Percentiles rank a stretch among this genome's conserved stretches.
phyloP scores from a whole-genome alignment of 2,113 vertebrate genomes.

The Cebus imitator region DNA sequence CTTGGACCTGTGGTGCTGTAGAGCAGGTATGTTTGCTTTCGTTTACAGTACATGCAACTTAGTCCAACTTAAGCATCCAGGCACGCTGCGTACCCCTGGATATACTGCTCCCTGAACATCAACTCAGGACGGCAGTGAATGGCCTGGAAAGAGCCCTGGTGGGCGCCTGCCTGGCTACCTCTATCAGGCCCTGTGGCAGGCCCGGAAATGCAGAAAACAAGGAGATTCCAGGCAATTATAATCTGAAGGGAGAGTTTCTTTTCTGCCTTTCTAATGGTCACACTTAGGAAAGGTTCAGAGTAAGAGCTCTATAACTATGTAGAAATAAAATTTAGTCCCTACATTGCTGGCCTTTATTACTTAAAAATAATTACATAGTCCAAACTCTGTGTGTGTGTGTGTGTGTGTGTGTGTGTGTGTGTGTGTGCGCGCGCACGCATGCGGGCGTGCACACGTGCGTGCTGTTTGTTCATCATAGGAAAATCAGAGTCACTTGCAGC shows the following conservation, averaged over 20 bases:
- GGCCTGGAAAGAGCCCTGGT: too few species aligned
- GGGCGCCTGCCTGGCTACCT: not conserved
- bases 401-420: not conserved
- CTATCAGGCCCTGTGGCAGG: not conserved
- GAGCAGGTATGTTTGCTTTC: not conserved
- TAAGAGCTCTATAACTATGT: not conserved
- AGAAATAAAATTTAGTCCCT: not conserved
- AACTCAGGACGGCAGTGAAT: not conserved
- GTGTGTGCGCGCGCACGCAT: not conserved
- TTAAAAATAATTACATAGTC: not conserved
- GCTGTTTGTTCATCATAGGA: not conserved
- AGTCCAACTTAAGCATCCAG: not conserved
- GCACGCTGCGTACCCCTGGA: too few species aligned
- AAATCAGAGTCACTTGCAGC: not conserved
- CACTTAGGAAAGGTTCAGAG: not conserved
- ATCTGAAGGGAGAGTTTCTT: not conserved
- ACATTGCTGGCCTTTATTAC: not conserved
- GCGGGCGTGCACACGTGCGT: too few species aligned
- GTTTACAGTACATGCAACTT: not conserved
- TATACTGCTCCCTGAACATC: not conserved
- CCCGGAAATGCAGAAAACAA: not conserved
- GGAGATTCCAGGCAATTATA: not conserved
- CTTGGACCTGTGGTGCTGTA: not conserved
- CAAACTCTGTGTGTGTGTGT: not conserved
- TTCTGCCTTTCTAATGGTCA: not conserved